Evolutionary conservation across 2,888 invertebrate genomes (phyloP), one percentile per base, ranked within the genome.

Genomic region (Platycnemis pennipes): DNA sequence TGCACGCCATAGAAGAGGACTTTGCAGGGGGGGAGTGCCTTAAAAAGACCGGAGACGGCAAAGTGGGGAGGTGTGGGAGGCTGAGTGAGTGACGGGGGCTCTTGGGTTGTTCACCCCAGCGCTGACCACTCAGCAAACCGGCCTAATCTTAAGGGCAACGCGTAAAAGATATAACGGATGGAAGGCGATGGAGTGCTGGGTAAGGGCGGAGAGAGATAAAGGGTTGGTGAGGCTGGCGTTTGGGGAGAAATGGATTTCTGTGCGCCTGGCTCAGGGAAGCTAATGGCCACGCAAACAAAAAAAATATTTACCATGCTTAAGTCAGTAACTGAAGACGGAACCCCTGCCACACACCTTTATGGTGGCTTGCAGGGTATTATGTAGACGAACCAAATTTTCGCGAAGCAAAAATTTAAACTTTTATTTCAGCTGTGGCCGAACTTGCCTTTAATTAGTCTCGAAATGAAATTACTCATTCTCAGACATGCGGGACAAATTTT

Each of bases 101-200:
- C 16, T n/a, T 49, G 49, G 89, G 2, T 37, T 37, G 89, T 42
- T 91, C 91, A 1, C 37, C 8, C 44, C 31, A 42, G 89, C 42
- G 56, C 56, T 42, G 89, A 44, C 63, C 91, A 91, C 91, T 91
- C 91, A 91, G 63, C 63, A 2, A 69, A 16, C 56, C 89, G 56
- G 26, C 44, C 91, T 91, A 91, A 91, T 91, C 91, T 91, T 91
- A 91, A 91, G 63, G 63, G 91, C 91, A 69, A 42, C 63, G 63
- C 69, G 63, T 91, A 63, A 91, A 53, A 91, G 91, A 87, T 87
- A 46, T 44, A 45, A 22, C 5, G 87, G 87, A 87, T 87, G 87
- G 87, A 45, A 46, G 87, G 45, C 42, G 42, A 86, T 86, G 86
- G 86, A 16, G 86, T 42, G 86, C 8, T 11, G 13, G 85, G 85